Evolutionary conservation across 2,113 vertebrate species (phyloP), one percentile per base, ranked within the genome.

Genomic region (Sapayoa aenigma): DNA sequence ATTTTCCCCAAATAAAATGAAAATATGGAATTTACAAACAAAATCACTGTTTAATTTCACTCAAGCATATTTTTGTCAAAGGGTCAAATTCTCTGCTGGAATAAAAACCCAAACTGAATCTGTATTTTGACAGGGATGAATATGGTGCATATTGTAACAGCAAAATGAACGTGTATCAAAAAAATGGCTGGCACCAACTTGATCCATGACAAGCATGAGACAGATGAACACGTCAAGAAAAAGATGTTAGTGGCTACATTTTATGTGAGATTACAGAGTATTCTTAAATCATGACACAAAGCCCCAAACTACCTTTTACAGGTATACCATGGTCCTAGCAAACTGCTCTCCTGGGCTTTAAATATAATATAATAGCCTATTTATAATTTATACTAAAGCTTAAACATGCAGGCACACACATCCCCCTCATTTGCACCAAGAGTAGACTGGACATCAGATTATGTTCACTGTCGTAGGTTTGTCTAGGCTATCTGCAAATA

Each of bases 111-210:
- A 82, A 63, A 69, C 21, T 72, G 53, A 90, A 74, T 66, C 37
- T 16, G 7, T 77, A 49, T 91, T 93, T 93, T 95, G 85, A 87
- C 87, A 90, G 59, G 59, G 30, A 85, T 62, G 14, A 94, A 89
- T 83, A 69, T 10, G 52, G 44, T 76, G 53, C 71, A 41, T 35
- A 53, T 9, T 63, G 46, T 59, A 83, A 47, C 30, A 84, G 66
- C 35, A 91, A 55, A 91, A 94, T 39, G 22, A 90, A 66, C 20
- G 14, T 60, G 28, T 50, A 56, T 44, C 65, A 66, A 82, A 73
- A 81, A 69, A 50, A 84, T 67, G 82, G 41, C 78, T 88, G 87
- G 79, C 94, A 94, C 63, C 63, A 88, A 5, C 59, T 69, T 39
- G 33, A 59, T 28, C 72, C 46, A 15, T 18, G 39, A 59, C 67